Evolutionary conservation across 2,113 vertebrate genomes (phyloP).

Genomic region (Hyperoodon ampullatus): DNA sequence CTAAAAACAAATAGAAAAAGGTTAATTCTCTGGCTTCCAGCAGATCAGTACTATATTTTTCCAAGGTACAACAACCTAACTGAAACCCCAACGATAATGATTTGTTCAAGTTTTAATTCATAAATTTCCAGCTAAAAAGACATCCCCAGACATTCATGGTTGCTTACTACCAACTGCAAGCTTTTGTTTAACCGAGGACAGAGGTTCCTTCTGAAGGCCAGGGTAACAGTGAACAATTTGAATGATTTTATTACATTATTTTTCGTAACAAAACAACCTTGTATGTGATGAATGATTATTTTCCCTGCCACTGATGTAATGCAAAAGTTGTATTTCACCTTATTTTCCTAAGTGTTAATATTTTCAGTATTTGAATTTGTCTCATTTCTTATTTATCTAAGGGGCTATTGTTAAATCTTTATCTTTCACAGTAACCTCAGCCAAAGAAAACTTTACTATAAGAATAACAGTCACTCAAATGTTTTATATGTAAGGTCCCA

Average conservation of each 20-base stretch:
- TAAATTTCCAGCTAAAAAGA: not conserved
- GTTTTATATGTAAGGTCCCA: not conserved
- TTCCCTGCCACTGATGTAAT: not conserved
- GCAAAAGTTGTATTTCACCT: conserved; percentile 49
- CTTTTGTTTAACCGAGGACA: not conserved
- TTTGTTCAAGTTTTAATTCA: not conserved
- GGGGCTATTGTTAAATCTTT: conserved; percentile 29
- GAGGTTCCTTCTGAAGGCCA: not conserved
- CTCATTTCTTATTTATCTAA: conserved; percentile 58
- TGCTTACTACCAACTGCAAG: not conserved
- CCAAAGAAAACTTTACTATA: not conserved
- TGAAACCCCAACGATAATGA: not conserved
- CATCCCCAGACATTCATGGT: not conserved
- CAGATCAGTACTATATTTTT: not conserved
- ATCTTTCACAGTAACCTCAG: not conserved
- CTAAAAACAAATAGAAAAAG: not conserved
- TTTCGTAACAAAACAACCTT: conserved; percentile 4
- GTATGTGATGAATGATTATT: not conserved
- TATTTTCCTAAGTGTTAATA: conserved; percentile 53
- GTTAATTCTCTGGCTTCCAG: not conserved
- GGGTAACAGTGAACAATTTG: not conserved
- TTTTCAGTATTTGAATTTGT: conserved; percentile 21
- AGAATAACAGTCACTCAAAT: not conserved
- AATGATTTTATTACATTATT: conserved; percentile 31
- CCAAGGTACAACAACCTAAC: not conserved